phyloP scores from a whole-genome alignment of 1,140 invertebrate genomes.

The Ericerus pela region DNA sequence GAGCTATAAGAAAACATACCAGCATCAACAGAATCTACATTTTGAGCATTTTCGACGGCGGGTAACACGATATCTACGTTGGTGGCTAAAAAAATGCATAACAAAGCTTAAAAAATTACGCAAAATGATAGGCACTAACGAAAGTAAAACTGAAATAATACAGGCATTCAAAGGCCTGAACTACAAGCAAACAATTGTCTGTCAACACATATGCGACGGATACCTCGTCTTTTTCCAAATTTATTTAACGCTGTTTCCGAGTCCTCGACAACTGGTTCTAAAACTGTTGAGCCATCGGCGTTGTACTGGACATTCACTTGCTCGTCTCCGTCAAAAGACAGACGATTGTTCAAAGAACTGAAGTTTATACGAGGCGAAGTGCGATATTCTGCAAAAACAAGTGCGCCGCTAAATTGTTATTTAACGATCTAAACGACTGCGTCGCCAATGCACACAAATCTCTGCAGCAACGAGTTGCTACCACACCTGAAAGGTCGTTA shows the following conservation, averaged over 20 bases:
- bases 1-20: no score
- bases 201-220: no score
- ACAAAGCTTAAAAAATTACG: no score
- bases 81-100: no score
- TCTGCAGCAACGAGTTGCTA: no score
- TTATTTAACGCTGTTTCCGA: conserved; percentile 28
- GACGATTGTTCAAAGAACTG: conserved; percentile 34
- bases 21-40: no score
- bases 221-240: conserved; percentile 9
- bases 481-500: conserved; percentile 21
- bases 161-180: no score
- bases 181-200: no score
- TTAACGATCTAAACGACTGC: neutral
- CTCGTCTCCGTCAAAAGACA: conserved; percentile 2
- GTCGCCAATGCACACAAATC: neutral
- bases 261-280: conserved; percentile 48
- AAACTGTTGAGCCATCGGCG: conserved; percentile 36
- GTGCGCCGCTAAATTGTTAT: neutral
- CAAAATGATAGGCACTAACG: no score
- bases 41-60: no score
- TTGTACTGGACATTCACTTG: conserved; percentile 22
- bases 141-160: no score
- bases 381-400: conserved; percentile 48
- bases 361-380: conserved; percentile 67
- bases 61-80: no score